Evolutionary conservation across 2,888 invertebrate genomes (phyloP).

Genomic region (Microplitis manilae): DNA sequence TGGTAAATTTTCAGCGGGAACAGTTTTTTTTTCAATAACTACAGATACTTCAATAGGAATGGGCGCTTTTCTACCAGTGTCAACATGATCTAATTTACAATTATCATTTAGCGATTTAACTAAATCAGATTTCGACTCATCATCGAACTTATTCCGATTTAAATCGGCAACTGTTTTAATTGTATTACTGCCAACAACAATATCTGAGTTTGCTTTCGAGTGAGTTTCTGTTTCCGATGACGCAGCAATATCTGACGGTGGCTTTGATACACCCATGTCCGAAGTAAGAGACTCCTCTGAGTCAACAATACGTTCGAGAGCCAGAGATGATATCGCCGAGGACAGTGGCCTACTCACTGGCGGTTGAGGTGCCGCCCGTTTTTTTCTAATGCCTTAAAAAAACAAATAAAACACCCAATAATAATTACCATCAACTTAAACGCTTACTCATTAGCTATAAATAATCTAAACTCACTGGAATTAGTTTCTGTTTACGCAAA

Average conservation of each 20-base stretch:
- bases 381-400: slow-evolving; percentile 74
- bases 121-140: not conserved
- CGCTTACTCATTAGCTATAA: not conserved
- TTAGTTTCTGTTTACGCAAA: slow-evolving; percentile 47
- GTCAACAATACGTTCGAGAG: slow-evolving; percentile 66
- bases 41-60: slow-evolving; percentile 18
- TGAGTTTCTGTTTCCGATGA: slow-evolving; percentile 60
- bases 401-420: not conserved
- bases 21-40: not conserved
- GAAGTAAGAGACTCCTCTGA: slow-evolving; percentile 68
- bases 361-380: slow-evolving; percentile 75
- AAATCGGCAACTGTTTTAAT: not conserved
- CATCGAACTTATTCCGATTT: not conserved
- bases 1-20: slow-evolving; percentile 6
- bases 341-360: slow-evolving; percentile 62
- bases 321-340: slow-evolving; percentile 65
- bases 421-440: slow-evolving; percentile 7
- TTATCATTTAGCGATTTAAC: not conserved
- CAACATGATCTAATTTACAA: not conserved
- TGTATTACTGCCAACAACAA: slow-evolving; percentile 50
- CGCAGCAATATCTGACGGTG: slow-evolving; percentile 64
- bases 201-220: slow-evolving; percentile 62
- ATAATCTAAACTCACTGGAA: slow-evolving; percentile 51
- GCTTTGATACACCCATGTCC: slow-evolving; percentile 66
- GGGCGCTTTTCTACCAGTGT: not conserved